These are phyloP conservation scores for Cebidichthys violaceus DNA, from an alignment of 2,113 vertebrate species.

Conservation along the genomic window DNA sequence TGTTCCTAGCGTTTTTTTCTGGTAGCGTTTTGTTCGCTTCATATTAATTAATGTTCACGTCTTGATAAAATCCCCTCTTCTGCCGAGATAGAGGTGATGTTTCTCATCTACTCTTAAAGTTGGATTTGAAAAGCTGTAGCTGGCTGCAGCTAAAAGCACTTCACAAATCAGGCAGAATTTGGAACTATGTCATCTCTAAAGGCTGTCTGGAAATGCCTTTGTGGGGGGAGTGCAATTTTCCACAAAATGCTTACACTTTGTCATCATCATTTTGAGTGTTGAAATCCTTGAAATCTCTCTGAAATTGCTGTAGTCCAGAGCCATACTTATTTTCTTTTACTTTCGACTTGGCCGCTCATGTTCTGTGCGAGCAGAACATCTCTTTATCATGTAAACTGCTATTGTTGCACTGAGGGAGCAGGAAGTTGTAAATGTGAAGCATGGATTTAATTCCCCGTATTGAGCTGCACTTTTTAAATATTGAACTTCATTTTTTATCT, in stretches of 20 bases:
- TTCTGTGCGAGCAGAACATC: conserved; percentile 28
- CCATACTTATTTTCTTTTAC: background rate
- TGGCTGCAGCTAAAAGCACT: conserved; percentile 30
- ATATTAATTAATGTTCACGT: conserved; percentile 1
- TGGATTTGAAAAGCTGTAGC: background rate
- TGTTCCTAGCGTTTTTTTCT: background rate
- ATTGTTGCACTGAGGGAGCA: background rate
- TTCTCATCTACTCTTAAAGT: background rate
- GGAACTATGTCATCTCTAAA: conserved; percentile 34
- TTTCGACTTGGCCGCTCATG: conserved; percentile 2
- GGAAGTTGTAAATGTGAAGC: conserved; percentile 27
- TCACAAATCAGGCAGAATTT: conserved; percentile 46
- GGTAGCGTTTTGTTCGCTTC: background rate
- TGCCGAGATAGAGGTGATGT: background rate
- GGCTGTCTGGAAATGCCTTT: conserved; percentile 37
- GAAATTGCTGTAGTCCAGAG: conserved; percentile 30
- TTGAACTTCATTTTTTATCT: conserved; percentile 2
- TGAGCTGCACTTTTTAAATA: conserved; percentile 4
- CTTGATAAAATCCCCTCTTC: conserved; percentile 7
- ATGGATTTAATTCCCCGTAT: conserved; percentile 18
- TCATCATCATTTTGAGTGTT: conserved; percentile 39
- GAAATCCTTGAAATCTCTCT: conserved; percentile 44
- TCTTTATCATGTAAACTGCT: conserved; percentile 37
- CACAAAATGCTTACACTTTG: conserved; percentile 35
- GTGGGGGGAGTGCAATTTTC: conserved; percentile 28